Percentiles rank a stretch among this genome's conserved stretches.
Evolutionary conservation across 1,140 invertebrate species (phyloP).

Genomic region (Drosophila tsacasi): DNA sequence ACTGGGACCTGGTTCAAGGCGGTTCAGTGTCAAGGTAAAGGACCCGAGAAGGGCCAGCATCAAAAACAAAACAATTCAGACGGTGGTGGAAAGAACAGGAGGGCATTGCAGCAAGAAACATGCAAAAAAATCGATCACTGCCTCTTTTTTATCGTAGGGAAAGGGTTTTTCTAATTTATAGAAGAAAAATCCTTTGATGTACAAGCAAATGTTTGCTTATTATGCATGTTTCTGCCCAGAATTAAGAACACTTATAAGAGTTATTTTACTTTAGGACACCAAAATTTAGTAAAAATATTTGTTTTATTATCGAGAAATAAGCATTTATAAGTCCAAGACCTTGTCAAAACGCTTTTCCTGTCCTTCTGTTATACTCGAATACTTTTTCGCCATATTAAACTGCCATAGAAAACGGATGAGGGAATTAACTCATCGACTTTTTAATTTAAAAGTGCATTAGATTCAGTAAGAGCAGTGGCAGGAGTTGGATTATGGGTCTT

Average conservation of each 20-base stretch:
- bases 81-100: conserved; percentile 3
- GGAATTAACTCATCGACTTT: background rate
- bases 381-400: background rate
- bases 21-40: conserved; percentile 74
- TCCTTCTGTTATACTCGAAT: too few species aligned
- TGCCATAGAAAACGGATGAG: background rate
- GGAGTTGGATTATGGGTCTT: background rate
- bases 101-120: background rate
- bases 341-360: background rate
- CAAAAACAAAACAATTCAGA: conserved; percentile 1
- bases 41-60: conserved; percentile 16
- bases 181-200: background rate
- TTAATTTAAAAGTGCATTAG: background rate
- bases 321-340: background rate
- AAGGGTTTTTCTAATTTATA: background rate
- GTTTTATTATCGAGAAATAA: background rate
- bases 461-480: too few species aligned
- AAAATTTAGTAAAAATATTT: too few species aligned
- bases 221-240: background rate
- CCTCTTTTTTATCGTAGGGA: too few species aligned
- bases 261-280: too few species aligned
- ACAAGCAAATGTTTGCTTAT: background rate
- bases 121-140: background rate
- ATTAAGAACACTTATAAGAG: too few species aligned
- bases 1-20: conserved; percentile 37